Base-by-base conservation (phyloP, 2,797 vertebrate species). In the Ctenochaetus hawaiiensis region DNA sequence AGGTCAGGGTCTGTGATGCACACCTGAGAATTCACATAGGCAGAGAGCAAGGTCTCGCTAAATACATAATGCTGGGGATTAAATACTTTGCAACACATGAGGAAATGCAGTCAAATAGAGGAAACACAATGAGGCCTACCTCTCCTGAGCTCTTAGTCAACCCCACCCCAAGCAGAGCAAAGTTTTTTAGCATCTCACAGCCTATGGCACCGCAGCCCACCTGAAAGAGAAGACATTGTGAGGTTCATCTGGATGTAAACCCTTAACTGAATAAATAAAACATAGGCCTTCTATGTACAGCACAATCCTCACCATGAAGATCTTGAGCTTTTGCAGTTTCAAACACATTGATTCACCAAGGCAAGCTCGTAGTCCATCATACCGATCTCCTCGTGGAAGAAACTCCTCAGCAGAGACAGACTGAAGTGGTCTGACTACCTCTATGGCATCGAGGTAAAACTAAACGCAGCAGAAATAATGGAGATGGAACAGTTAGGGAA, bases 101-200 rank as follows among this genome's bases (percentile, higher is more conserved):
- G 54, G 9, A 44, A 52, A 44, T 30, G 5, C 1, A 85, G 11
- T 4, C 18, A 60, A 58, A 68, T 9, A 39, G 3, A 65, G 12
- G 37, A 67, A 59, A 43, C 1, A 39, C 23, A 44, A 7, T 8
- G 59, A 20, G 13, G 7, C 69, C 9, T 67, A 95, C 95, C 94
- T 94, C 92, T 84, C 95, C 96, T 49, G 93, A 96, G 65, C 73
- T 92, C 77, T 91, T 94, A 67, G 93, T 90, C 87, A 96, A 92
- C 78, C 97, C 96, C 20, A 98, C 96, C 60, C 98, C 98, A 49
- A 99, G 96, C 78, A 99, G 94, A 10, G 98, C 97, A 74, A 99
- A 97, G 90, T 99, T 99, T 91, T 99, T 99, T 70, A 99, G 93
- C 98, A 99, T 99, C 95, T 99, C 98, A 89, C 98, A 99, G 77